A percentile compares a stretch with the other conserved stretches of the same genome.
Conservation (phyloP, 2,888 invertebrate genomes). For the Schizaphis graminum region DNA sequence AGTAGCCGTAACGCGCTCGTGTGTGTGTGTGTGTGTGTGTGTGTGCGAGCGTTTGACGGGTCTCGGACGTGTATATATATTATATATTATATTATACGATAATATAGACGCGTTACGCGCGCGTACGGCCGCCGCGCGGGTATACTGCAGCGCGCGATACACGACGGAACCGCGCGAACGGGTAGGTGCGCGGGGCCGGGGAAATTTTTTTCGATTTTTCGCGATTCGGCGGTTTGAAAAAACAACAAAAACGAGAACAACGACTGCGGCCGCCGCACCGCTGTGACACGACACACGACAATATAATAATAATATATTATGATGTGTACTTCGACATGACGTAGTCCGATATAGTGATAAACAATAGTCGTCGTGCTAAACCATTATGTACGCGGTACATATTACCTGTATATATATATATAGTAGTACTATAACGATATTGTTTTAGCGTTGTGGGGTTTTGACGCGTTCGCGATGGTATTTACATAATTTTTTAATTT, state of each 20-base stretch:
- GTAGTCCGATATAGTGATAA: neutral
- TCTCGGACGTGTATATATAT: neutral
- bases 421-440: neutral
- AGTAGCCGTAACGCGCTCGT: too few relatives aligned
- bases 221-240: neutral
- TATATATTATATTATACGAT: too few relatives aligned
- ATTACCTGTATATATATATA: neutral
- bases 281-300: neutral
- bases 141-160: too few relatives aligned
- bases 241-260: neutral
- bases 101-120: too few relatives aligned
- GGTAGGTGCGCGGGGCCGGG: neutral
- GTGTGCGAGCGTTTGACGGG: neutral
- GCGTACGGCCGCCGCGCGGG: too few relatives aligned
- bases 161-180: too few relatives aligned
- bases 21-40: too few relatives aligned
- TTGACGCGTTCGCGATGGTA: neutral
- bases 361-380: neutral
- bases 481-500: too few relatives aligned
- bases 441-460: neutral
- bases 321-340: neutral
- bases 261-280: neutral
- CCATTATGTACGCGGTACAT: neutral
- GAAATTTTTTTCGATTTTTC: neutral
- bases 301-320: neutral